Conservation (phyloP, 2,113 vertebrate species). For the Taurulus bubalis region DNA sequence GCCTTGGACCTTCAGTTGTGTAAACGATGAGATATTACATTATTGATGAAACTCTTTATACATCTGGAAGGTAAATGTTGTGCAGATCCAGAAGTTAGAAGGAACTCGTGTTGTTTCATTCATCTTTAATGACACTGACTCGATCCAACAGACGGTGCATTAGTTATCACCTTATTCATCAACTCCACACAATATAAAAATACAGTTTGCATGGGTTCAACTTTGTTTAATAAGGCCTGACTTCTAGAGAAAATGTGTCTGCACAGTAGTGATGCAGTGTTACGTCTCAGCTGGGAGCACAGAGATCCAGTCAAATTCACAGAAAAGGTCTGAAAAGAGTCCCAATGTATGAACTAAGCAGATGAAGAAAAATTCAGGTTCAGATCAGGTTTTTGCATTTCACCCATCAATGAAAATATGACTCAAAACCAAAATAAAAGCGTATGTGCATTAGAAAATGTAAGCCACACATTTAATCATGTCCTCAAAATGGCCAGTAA, state of each 20-base stretch:
- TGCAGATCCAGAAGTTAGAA: too few relatives aligned
- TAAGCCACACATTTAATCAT: constrained; percentile 39
- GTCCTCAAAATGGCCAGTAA: constrained; percentile 45
- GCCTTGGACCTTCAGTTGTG: too few relatives aligned
- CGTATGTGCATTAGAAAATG: constrained; percentile 41
- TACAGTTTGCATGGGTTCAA: constrained; percentile 1
- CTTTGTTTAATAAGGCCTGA: not conserved
- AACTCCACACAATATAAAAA: constrained; percentile 2
- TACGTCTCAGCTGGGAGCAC: not conserved
- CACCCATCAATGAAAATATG: constrained; percentile 1
- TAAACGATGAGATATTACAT: too few relatives aligned
- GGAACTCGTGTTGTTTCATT: not conserved
- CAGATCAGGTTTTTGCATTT: constrained; percentile 1
- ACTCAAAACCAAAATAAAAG: constrained; percentile 3
- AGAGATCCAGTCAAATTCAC: not conserved
- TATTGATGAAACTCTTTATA: too few relatives aligned
- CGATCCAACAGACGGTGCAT: not conserved
- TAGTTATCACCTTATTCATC: not conserved
- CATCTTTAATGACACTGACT: constrained; percentile 4
- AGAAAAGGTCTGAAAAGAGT: not conserved
- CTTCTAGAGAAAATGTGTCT: not conserved
- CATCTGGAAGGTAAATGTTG: too few relatives aligned
- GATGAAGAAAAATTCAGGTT: not conserved
- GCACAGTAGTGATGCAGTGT: constrained; percentile 1
- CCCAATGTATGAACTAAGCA: not conserved